Evolutionary conservation across 2,888 invertebrate genomes (phyloP), one percentile per base, ranked within the genome.

Genomic region (Ganaspis brasiliensis): DNA sequence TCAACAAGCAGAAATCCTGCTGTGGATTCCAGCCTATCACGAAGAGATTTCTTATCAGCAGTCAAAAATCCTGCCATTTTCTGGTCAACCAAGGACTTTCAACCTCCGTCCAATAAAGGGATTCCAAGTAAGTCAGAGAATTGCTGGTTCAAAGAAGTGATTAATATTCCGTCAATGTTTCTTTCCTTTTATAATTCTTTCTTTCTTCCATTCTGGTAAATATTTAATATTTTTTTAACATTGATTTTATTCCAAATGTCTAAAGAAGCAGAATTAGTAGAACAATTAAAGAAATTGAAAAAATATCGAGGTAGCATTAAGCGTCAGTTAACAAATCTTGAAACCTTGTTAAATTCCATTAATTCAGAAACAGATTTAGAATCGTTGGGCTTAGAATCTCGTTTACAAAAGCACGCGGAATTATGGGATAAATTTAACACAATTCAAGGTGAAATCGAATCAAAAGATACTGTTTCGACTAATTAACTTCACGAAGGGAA

Each of bases 121-220:
- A 49, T 49, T 49, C n/a, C 14, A 49, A 49, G 49, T 49, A 49
- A 49, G 49, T 49, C 49, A 49, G n/a, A 49, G 49, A 49, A 49
- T 5, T 49, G 16, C 49, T 49, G 14, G n/a, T 49, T n/a, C 4
- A 49, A 49, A 49, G 5, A 6, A 49, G 49, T 49, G 49, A 49
- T n/a, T 2, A 49, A 49, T n/a, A n/a, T 49, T 49, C 16, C 16
- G 14, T 49, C 31, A 49, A 49, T 49, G n/a, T 49, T n/a, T 49
- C 5, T n/a, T 49, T 14, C 49, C 31, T 31, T 31, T 2, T 4
- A 31, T 31, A 4, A 31, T 31, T 31, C 6, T n/a, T 49, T 49
- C 14, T 40, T 12, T 40, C 2, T 49, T n/a, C n/a, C n/a, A n/a
- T 49, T 49, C 40, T 12, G 14, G 9, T 49, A 4, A 49, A 49